A percentile compares a stretch with the other conserved stretches of the same genome.
These are phyloP conservation scores for Microctonus aethiopoides DNA, from an alignment of 2,888 invertebrate species.

Conservation along the genomic window DNA sequence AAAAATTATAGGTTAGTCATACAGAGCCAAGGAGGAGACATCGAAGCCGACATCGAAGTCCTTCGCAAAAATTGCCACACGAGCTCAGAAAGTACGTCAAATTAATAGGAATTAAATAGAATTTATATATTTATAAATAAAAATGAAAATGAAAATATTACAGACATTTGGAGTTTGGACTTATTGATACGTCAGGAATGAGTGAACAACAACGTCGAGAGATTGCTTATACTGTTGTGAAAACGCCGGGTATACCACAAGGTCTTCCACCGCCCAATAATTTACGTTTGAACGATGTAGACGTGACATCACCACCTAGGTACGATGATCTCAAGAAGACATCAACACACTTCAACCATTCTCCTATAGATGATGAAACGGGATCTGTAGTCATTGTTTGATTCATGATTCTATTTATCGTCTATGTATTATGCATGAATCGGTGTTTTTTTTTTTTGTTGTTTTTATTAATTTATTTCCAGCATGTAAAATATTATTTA, in stretches of 20 bases:
- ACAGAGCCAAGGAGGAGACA: conserved; percentile 62
- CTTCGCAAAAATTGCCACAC: conserved; percentile 64
- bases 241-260: conserved; percentile 72
- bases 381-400: conserved; percentile 67
- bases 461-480: conserved; percentile 59
- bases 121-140: no score
- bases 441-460: conserved; percentile 42
- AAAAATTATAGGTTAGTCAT: conserved; percentile 50
- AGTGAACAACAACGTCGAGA: conserved; percentile 86
- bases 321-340: conserved; percentile 67
- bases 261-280: conserved; percentile 58
- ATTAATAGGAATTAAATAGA: background rate
- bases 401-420: conserved; percentile 34
- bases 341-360: conserved; percentile 62
- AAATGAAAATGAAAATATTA: conserved; percentile 38
- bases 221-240: conserved; percentile 90
- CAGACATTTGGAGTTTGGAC: conserved; percentile 87
- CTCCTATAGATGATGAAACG: conserved; percentile 65
- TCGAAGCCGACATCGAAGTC: conserved; percentile 63
- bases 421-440: conserved; percentile 41
- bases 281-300: conserved; percentile 57
- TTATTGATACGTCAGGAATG: conserved; percentile 91
- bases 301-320: conserved; percentile 61
- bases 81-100: conserved; percentile 63
- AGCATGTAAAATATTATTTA: conserved; percentile 59